Conservation (phyloP, 2,888 invertebrate species). For the Shargacucullia verbasci region DNA sequence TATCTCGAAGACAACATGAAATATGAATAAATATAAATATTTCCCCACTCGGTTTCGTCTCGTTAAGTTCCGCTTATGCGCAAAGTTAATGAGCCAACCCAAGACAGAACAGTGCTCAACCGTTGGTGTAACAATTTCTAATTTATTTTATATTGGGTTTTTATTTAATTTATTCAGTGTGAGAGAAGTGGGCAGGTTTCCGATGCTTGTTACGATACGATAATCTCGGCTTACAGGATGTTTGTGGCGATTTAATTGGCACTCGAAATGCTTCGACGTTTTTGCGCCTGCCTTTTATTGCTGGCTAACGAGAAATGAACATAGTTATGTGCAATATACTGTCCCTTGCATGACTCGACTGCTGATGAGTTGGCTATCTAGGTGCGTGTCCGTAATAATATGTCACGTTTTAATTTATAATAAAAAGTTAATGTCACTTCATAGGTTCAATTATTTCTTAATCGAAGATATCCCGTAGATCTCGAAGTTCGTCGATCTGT, state of each 20-base stretch:
- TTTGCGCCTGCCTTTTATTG: constrained; percentile 79
- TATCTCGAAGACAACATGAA: constrained; percentile 60
- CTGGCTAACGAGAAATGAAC: constrained; percentile 72
- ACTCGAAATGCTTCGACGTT: constrained; percentile 80
- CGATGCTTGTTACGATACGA: constrained; percentile 87
- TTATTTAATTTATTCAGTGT: constrained; percentile 87
- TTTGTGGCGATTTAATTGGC: constrained; percentile 87
- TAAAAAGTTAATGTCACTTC: constrained; percentile 15
- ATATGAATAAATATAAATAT: constrained; percentile 64
- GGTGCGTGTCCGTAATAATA: constrained; percentile 30
- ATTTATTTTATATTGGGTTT: constrained; percentile 85
- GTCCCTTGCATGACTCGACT: constrained; percentile 55
- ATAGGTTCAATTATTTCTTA: constrained; percentile 9
- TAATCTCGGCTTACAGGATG: constrained; percentile 87
- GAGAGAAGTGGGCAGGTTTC: constrained; percentile 83
- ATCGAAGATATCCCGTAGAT: background rate
- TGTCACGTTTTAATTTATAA: constrained; percentile 34
- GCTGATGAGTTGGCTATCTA: constrained; percentile 49
- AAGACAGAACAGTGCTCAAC: constrained; percentile 62
- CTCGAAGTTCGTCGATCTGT: no score
- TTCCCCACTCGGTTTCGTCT: constrained; percentile 58
- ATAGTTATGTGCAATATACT: constrained; percentile 65
- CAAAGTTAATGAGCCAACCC: constrained; percentile 76
- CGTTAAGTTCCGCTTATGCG: constrained; percentile 67
- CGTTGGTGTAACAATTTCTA: constrained; percentile 73